These are phyloP conservation scores for Oxyruncus cristatus DNA, from an alignment of 2,113 vertebrate species.

Conservation along the genomic window DNA sequence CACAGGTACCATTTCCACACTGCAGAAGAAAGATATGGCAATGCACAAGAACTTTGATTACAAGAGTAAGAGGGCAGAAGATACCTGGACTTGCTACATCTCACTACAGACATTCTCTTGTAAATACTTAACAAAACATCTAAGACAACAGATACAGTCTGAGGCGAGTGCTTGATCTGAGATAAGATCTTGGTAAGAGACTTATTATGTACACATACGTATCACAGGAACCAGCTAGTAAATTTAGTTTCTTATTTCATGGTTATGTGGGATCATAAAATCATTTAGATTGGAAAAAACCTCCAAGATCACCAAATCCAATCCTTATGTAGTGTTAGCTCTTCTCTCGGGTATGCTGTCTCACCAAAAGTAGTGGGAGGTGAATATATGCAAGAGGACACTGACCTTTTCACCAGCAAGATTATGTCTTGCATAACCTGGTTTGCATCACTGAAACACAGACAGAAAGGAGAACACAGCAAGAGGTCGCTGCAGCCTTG, in stretches of 20 bases:
- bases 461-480: background rate
- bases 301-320: background rate
- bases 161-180: background rate
- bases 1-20: background rate
- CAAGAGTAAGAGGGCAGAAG: background rate
- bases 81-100: background rate
- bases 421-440: background rate
- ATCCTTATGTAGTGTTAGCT: background rate
- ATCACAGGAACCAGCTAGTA: background rate
- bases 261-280: background rate
- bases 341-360: background rate
- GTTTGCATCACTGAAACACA: background rate
- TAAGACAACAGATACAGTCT: background rate
- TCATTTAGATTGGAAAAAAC: background rate
- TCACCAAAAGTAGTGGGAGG: background rate
- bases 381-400: background rate
- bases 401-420: background rate
- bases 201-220: background rate
- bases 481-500: background rate
- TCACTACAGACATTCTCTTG: background rate
- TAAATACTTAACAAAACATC: background rate
- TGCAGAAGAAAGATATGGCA: background rate
- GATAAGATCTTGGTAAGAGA: no score
- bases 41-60: background rate
- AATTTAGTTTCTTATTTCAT: background rate